phyloP scores from a whole-genome alignment of 2,888 invertebrate species.

The Euzetes globulus region DNA sequence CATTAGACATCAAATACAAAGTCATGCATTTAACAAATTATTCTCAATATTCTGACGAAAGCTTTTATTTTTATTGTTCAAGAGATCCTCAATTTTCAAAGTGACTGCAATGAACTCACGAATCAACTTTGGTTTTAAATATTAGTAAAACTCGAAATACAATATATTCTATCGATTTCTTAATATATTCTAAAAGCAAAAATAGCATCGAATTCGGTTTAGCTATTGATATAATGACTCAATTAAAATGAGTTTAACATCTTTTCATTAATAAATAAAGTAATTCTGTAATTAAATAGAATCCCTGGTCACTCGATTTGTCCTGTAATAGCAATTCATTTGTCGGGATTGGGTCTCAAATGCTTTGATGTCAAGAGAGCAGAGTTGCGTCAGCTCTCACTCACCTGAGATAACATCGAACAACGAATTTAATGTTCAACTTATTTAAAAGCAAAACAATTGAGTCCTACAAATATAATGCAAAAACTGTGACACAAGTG shows the following conservation, averaged over 20 bases:
- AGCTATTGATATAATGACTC: neutral
- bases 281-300: no score
- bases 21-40: conserved; percentile 1
- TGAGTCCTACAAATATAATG: no score
- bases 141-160: neutral
- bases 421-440: no score
- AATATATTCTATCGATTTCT: neutral
- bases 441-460: no score
- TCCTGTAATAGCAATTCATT: no score
- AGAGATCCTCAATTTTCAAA: neutral
- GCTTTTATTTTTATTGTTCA: neutral
- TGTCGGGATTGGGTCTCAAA: no score
- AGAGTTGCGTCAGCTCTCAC: no score
- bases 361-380: no score
- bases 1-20: neutral
- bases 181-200: neutral
- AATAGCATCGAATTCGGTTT: neutral
- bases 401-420: no score
- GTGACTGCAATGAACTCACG: neutral
- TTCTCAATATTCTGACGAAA: neutral
- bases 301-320: no score
- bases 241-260: neutral
- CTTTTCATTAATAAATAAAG: neutral
- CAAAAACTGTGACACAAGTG: no score
- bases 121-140: neutral